Evolutionary conservation across 2,113 vertebrate genomes (phyloP).

Genomic region (Stomatorhinus ivindoensis): DNA sequence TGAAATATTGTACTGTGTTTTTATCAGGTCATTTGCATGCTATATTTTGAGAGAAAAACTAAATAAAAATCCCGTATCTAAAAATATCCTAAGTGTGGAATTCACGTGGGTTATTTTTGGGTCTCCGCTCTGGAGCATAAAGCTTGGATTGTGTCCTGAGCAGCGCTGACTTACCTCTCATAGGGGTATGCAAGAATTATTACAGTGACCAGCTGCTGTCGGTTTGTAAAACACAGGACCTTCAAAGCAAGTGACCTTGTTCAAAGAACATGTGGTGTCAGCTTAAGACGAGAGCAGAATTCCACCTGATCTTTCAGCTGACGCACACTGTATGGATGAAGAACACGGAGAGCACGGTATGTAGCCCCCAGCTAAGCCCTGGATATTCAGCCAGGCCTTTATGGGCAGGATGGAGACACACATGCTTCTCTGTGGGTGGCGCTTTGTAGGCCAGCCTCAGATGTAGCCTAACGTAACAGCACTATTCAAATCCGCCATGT

Average conservation of each 20-base stretch:
- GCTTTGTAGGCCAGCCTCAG: not conserved
- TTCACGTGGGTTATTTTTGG: not conserved
- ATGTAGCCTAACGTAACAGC: not conserved
- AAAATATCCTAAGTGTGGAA: not conserved
- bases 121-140: not conserved
- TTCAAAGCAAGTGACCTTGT: not conserved
- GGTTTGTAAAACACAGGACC: slow-evolving; percentile 1
- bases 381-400: not conserved
- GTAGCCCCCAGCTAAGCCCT: not conserved
- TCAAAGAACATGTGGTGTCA: not conserved
- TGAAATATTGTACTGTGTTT: not conserved
- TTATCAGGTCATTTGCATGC: not conserved
- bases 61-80: not conserved
- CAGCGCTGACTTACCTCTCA: not conserved
- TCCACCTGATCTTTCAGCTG: not conserved
- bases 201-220: not conserved
- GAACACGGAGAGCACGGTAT: not conserved
- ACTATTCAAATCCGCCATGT: not conserved
- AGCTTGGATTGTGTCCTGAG: not conserved
- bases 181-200: not conserved
- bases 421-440: not conserved
- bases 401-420: not conserved
- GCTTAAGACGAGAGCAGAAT: not conserved
- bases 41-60: not conserved
- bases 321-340: not conserved